Evolutionary conservation across 1,140 invertebrate genomes (phyloP).

Genomic region (Drosophila ogumai): DNA sequence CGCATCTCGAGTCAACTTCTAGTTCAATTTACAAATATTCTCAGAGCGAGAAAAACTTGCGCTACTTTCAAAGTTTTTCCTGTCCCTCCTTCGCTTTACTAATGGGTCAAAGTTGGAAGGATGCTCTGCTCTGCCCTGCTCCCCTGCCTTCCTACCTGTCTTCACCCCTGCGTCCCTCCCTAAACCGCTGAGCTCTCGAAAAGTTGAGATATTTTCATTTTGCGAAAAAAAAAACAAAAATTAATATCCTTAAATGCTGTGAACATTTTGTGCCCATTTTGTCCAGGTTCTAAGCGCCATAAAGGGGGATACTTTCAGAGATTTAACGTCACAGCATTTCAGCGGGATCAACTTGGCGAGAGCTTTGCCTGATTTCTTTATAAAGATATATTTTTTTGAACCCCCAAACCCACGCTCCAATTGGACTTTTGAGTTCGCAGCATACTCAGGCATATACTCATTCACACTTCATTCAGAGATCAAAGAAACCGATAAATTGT

Average conservation of each 20-base stretch:
- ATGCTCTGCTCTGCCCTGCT: conserved; percentile 45
- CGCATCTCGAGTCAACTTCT: conserved; percentile 44
- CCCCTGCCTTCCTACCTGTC: conserved; percentile 5
- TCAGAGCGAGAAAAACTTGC: conserved; percentile 62
- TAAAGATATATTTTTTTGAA: conserved; percentile 9
- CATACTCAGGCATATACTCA: conserved; percentile 76
- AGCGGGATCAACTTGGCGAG: conserved; percentile 31
- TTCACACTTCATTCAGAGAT: conserved; percentile 70
- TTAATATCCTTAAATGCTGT: conserved; percentile 46
- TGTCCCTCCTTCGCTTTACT: conserved; percentile 22
- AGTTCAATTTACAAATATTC: conserved; percentile 77
- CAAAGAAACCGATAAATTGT: conserved; percentile 52
- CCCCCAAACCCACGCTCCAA: conserved; percentile 7
- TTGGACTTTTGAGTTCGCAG: conserved; percentile 55
- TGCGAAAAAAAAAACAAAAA: conserved; percentile 15
- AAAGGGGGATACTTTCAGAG: conserved; percentile 25
- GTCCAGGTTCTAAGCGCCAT: conserved; percentile 14
- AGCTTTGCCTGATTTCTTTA: conserved; percentile 24
- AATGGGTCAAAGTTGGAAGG: conserved; percentile 77
- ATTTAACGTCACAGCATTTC: conserved; percentile 23
- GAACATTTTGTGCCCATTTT: conserved; percentile 51
- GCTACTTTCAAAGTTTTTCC: conserved; percentile 64
- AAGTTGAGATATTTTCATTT: conserved; percentile 57
- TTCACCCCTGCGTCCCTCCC: background rate
- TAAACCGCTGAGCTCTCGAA: conserved; percentile 63